These are phyloP conservation scores for Gymnocheta viridis DNA, from an alignment of 2,888 invertebrate genomes.

Conservation along the genomic window DNA sequence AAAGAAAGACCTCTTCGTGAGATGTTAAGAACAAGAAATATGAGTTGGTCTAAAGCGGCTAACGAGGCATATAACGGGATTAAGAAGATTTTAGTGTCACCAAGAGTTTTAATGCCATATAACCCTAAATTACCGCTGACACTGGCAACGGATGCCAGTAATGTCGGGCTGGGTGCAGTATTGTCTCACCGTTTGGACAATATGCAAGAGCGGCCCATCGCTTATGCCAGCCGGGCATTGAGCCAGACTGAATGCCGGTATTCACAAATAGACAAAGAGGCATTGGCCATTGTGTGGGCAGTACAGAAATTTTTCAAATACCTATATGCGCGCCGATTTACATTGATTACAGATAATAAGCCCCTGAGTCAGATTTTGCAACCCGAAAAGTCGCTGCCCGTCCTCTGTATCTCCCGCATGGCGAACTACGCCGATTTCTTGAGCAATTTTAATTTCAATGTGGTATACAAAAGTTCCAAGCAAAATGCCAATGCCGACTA, in stretches of 20 bases:
- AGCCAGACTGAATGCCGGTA: background rate
- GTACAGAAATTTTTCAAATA: no score
- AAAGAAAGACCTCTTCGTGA: slow-evolving; percentile 10
- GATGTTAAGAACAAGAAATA: background rate
- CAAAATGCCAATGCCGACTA: no score
- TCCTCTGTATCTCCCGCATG: no score
- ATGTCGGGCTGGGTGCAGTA: background rate
- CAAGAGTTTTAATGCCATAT: slow-evolving; percentile 39
- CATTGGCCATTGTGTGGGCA: no score
- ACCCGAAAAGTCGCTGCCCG: no score
- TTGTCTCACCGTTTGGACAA: background rate
- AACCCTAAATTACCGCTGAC: background rate
- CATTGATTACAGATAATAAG: no score
- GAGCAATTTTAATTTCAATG: no score
- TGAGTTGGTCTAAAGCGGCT: background rate
- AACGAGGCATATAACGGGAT: background rate
- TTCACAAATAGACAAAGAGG: background rate
- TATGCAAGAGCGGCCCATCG: background rate
- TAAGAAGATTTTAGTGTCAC: background rate
- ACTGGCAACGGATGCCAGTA: background rate
- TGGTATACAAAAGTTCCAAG: no score
- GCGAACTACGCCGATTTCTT: no score
- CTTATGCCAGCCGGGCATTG: slow-evolving; percentile 57
- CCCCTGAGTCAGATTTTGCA: no score
- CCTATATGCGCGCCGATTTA: no score